Evolutionary conservation across 2,113 vertebrate species (phyloP), one percentile per base, ranked within the genome.

Genomic region (Sinocyclocheilus anshuiensis): DNA sequence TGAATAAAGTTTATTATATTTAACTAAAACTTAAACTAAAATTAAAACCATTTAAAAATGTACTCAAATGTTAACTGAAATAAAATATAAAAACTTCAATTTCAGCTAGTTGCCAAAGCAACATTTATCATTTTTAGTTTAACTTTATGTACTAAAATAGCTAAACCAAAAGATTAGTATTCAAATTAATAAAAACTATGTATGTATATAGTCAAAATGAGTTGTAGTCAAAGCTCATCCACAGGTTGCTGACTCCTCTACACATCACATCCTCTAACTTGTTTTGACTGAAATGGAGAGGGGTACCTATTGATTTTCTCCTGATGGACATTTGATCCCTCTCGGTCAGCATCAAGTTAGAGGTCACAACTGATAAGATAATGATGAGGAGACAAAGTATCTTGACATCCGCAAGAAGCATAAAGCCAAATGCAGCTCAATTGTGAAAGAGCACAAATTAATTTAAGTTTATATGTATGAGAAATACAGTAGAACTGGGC

Each of bases 301-400:
- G 65, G 53, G 82, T 77, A 79, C 76, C 55, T 42, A 94, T 91
- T 84, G 93, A 92, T 94, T 93, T 89, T 80, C 77, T 84, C 85
- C 61, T 87, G 86, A 83, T 88, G 82, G 81, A 89, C 92, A 90
- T 92, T 85, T 90, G 87, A 84, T 86, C 57, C 83, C 79, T 71
- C 77, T 20, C 48, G 83, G 80, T 55, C 76, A 55, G 89, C 89
- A 84, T 86, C 88, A 85, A 76, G 69, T 69, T 88, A 86, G 88
- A 91, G 89, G 90, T 91, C 88, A 91, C 57, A 59, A 76, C 78
- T 84, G 67, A 91, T 74, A 42, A 86, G 53, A 57, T n/a, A 71
- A 50, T 26, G 39, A 77, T 59, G 55, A 72, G 75, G n/a, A 67
- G 72, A 81, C 72, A 59, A 50, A 53, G 12, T 88, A 18, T 85